phyloP scores from a whole-genome alignment of 2,113 vertebrate species.

The Lipotes vexillifer region DNA sequence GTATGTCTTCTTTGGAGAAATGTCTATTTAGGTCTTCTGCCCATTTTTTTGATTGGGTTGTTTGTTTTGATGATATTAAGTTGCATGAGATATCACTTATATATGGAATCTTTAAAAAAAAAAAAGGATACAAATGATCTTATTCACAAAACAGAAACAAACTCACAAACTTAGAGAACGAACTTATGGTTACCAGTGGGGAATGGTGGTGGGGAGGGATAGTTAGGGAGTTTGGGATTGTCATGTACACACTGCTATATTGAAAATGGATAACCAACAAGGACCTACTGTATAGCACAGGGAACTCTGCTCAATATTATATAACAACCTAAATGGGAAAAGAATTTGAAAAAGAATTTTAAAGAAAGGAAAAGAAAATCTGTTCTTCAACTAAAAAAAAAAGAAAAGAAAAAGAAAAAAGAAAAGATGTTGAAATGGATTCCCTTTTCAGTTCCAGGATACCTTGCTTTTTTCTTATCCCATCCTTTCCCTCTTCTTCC shows the following conservation, averaged over 20 bases:
- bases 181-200: neutral
- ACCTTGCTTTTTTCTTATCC: neutral
- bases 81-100: neutral
- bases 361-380: neutral
- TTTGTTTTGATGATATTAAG: too few species aligned
- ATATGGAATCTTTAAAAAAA: neutral
- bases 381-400: neutral
- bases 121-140: neutral
- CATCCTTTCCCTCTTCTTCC: neutral
- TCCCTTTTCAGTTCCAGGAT: neutral
- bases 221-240: neutral
- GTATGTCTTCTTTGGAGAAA: neutral
- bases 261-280: neutral
- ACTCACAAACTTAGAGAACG: neutral
- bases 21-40: neutral
- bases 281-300: neutral
- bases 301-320: neutral
- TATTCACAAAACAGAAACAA: neutral
- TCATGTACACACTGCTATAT: neutral
- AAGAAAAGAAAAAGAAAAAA: neutral
- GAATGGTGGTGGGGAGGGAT: neutral
- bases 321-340: neutral
- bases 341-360: neutral
- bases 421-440: neutral
- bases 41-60: neutral